phyloP scores from a whole-genome alignment of 2,113 vertebrate species.

The Neolamprologus modestus region DNA sequence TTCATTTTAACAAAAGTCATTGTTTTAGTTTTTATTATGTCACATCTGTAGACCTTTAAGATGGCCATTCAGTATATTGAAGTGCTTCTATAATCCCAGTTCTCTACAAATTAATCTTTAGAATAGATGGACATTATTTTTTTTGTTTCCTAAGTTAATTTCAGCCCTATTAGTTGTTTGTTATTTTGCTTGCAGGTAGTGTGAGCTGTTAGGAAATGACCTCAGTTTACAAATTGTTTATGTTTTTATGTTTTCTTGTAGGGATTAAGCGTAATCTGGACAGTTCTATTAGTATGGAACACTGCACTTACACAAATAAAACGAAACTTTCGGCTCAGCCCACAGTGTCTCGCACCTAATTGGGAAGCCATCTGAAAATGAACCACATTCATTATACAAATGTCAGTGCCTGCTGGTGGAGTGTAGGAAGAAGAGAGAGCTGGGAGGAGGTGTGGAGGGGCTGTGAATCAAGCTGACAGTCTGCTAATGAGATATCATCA shows the following conservation, averaged over 20 bases:
- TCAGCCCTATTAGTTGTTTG: neutral
- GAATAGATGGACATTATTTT: neutral
- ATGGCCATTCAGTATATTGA: neutral
- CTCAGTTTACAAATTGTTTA: neutral
- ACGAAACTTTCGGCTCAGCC: neutral
- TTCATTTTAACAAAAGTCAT: neutral
- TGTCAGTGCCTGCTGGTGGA: slow-evolving; percentile 52
- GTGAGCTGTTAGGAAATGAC: neutral
- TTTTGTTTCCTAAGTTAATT: neutral
- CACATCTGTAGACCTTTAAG: neutral
- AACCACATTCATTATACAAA: slow-evolving; percentile 52
- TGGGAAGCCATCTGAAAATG: slow-evolving; percentile 34
- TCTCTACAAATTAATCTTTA: neutral
- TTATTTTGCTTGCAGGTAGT: neutral
- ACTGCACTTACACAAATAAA: neutral
- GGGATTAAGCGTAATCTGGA: neutral
- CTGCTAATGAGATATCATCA: slow-evolving; percentile 49
- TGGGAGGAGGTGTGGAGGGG: slow-evolving; percentile 1
- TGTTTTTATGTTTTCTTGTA: neutral
- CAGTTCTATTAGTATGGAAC: neutral
- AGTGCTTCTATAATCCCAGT: neutral
- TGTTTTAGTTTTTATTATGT: neutral
- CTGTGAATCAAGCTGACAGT: slow-evolving; percentile 8
- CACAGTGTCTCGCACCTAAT: slow-evolving; percentile 21
- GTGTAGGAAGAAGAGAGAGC: slow-evolving; percentile 21